Percentiles rank a stretch among this genome's conserved stretches.
Evolutionary conservation across 2,888 invertebrate genomes (phyloP).

Genomic region (Linyphia triangularis): DNA sequence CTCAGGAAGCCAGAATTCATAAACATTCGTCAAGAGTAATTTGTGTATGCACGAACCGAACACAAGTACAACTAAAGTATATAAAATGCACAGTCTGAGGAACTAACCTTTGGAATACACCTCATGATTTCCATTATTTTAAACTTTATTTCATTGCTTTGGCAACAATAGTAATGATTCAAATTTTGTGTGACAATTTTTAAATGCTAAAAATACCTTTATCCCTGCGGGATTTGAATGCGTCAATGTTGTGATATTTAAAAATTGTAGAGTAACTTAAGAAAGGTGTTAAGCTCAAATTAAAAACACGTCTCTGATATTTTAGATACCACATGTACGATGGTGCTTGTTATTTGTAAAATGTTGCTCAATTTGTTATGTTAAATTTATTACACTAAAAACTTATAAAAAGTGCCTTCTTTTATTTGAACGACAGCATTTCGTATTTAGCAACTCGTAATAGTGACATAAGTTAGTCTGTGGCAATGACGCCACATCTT

Average conservation of each 20-base stretch:
- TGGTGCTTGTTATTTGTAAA: not conserved
- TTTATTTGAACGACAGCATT: too few relatives aligned
- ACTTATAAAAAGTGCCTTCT: too few relatives aligned
- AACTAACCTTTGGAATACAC: not conserved
- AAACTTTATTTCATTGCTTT: too few relatives aligned
- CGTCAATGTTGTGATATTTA: not conserved
- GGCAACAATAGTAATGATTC: too few relatives aligned
- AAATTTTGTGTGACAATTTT: too few relatives aligned
- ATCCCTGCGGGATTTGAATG: not conserved
- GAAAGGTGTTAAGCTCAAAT: not conserved
- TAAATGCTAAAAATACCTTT: too few relatives aligned
- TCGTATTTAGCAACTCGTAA: too few relatives aligned
- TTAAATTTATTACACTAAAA: not conserved
- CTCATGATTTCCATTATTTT: not conserved
- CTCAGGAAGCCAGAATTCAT: not conserved
- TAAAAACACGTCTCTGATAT: not conserved
- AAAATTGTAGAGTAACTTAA: not conserved
- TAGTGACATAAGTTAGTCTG: too few relatives aligned
- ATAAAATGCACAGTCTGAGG: not conserved
- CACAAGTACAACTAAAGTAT: not conserved
- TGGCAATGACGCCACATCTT: too few relatives aligned
- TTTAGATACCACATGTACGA: not conserved
- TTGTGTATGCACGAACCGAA: not conserved
- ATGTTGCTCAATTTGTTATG: not conserved
- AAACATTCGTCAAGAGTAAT: not conserved